Percentiles rank a stretch among this genome's conserved stretches.
These are phyloP conservation scores for Aleiodes alternator DNA, from an alignment of 2,888 invertebrate genomes.

Conservation along the genomic window DNA sequence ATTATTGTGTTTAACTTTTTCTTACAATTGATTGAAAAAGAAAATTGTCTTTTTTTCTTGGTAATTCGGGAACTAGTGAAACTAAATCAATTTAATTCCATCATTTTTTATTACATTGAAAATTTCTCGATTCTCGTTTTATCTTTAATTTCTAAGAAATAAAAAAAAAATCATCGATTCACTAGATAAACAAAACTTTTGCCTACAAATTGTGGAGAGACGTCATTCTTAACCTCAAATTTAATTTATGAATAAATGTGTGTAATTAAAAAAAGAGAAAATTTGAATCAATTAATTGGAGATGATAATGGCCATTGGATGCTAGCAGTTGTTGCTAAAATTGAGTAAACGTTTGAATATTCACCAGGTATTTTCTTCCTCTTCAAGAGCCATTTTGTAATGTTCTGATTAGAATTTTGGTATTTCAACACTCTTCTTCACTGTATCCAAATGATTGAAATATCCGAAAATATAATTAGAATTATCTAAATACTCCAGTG, in stretches of 20 bases:
- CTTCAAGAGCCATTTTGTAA: conserved; percentile 79
- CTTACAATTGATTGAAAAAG: too few relatives aligned
- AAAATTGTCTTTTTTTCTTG: too few relatives aligned
- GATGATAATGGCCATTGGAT: neutral
- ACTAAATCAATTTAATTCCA: too few relatives aligned
- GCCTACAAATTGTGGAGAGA: neutral
- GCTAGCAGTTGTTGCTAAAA: neutral
- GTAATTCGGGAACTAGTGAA: too few relatives aligned
- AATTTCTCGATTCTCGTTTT: too few relatives aligned
- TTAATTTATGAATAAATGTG: neutral
- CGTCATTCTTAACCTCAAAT: neutral
- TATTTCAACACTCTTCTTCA: neutral
- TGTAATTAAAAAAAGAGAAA: neutral
- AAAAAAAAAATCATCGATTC: neutral
- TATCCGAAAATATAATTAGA: neutral
- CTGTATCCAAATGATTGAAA: neutral
- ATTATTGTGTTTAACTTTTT: neutral
- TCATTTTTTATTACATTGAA: too few relatives aligned
- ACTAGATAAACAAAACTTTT: conserved; percentile 19
- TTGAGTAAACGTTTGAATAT: conserved; percentile 57
- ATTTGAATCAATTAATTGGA: neutral
- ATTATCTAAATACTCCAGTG: neutral
- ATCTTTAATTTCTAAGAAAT: neutral
- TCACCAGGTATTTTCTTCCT: conserved; percentile 81
- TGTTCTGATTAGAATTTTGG: conserved; percentile 48